phyloP scores from a whole-genome alignment of 2,888 invertebrate genomes.

The Meiosimyza decipiens region DNA sequence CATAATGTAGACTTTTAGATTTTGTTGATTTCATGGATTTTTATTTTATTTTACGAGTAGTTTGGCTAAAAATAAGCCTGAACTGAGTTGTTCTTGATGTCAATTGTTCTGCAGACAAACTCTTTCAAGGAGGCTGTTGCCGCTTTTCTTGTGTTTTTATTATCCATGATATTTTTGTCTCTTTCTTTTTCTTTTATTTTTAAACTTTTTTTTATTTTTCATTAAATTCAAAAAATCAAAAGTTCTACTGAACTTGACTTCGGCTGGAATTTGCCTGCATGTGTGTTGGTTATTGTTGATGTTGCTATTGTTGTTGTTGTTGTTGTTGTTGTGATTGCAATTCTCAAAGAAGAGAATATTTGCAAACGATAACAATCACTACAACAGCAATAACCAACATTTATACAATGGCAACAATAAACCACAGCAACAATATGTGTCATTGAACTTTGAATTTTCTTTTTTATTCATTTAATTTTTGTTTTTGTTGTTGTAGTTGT shows the following conservation, averaged over 20 bases:
- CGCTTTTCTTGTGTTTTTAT: slow-evolving; percentile 15
- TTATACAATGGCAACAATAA: slow-evolving; percentile 28
- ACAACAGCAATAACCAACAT: slow-evolving; percentile 9
- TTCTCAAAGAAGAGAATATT: slow-evolving; percentile 22
- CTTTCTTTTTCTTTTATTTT: slow-evolving; percentile 11
- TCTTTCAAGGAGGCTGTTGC: no score
- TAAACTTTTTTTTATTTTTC: background rate
- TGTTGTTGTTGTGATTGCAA: slow-evolving; percentile 26
- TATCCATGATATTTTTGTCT: slow-evolving; percentile 19
- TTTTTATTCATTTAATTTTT: slow-evolving; percentile 19
- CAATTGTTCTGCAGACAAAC: no score
- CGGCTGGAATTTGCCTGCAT: slow-evolving; percentile 45
- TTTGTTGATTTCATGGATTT: no score
- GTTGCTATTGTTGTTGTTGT: slow-evolving; percentile 23
- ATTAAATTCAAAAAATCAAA: background rate
- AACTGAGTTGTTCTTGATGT: no score
- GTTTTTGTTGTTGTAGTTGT: slow-evolving; percentile 29
- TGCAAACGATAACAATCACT: slow-evolving; percentile 19
- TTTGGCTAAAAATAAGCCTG: no score
- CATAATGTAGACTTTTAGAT: no score
- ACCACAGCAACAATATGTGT: slow-evolving; percentile 40
- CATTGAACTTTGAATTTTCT: slow-evolving; percentile 42
- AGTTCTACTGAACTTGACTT: slow-evolving; percentile 25
- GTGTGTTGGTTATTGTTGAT: slow-evolving; percentile 45
- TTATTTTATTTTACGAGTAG: no score